Evolutionary conservation across 92 coral and sea anemone genomes (phyloP), one percentile per base, ranked within the genome.

Genomic region (Zoanthus sociatus): DNA sequence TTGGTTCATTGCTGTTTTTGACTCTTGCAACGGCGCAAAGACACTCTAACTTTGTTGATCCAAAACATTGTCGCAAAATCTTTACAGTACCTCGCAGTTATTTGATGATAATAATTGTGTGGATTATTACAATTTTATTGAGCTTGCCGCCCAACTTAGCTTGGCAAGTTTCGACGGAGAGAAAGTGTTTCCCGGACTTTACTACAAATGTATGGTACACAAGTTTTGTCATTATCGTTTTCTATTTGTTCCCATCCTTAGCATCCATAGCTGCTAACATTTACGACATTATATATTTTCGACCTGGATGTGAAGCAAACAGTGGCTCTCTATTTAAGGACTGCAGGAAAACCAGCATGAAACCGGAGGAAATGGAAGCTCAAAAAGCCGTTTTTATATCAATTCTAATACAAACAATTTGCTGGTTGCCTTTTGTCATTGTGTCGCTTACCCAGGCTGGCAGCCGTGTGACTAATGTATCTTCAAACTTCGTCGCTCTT

Each of bases 131-230:
- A 18, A 42, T 88, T 31, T 86, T 93, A 4, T 64, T 94, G 44
- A 83, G 94, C 71, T 60, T 94, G 33, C 93, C 95, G 0, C 98
- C 95, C 1, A 90, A 93, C 46, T 46, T 94, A 18, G 94, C 94
- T 1, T 94, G 98, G 98, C 71, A 78, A n/a, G 81, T 90, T 33
- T 32, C 72, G 1, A 86, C 93, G 5, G 93, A 87, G 73, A 78
- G 84, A 7, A 54, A 73, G 9, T 94, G 98, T 71, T 72, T 93
- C n/a, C 98, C 98, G 7, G 98, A 94, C 76, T 78, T 94, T 21
- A 86, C 94, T 13, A 74, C 93, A 33, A 89, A 91, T 73, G 85
- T 88, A 14, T 94, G 98, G 98, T 94, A 89, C 73, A 87, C 98
- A 7, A 74, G 88, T 31, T 88, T 88, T 37, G 89, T 93, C 20